Base-by-base conservation (phyloP, 2,113 vertebrate genomes). In the Antechinus stuartii region DNA sequence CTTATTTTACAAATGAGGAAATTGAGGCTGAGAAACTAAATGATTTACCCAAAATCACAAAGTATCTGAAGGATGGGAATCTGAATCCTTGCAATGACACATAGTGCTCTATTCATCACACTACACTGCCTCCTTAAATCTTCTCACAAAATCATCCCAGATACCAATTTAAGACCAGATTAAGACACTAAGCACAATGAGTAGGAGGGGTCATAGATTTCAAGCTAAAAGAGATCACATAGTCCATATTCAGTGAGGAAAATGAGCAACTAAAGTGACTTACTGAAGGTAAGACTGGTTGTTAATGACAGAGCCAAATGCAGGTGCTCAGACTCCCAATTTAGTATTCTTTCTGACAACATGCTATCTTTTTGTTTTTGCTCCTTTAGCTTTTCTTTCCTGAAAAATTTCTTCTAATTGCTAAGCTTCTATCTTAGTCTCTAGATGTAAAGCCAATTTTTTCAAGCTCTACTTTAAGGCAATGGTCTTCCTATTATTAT, bases 401-500 rank as follows among this genome's bases (percentile, higher is more conserved):
- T 23, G 19, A 84, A 84, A 42, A n/a, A 84, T 42, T 42, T 84
- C 35, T 26, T 84, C n/a, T 84, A 84, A 84, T 23, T 84, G 5
- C 68, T 84, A 84, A 42, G 11, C 5, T 84, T 84, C 68, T 84
- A n/a, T 14, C 35, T 14, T 76, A n/a, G 35, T 42, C n/a, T 16
- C 0, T 42, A 84, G 35, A 42, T 84, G 23, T 22, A 84, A n/a
- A 42, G 16, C 35, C 0, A 5, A 84, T 84, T 23, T 42, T 42
- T 7, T n/a, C 68, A 84, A 84, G 35, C 6, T 19, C n/a, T 84
- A 8, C 89, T 94, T 91, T 93, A 56, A 96, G 35, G 55, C 25
- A 53, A 91, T 89, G 56, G 30, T 90, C 90, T 96, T 93, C 57
- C 90, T 96, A 95, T 92, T 56, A 94, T 19, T n/a, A 42, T 42